phyloP scores from a whole-genome alignment of 2,888 invertebrate genomes.

The Parascotia fuliginaria region DNA sequence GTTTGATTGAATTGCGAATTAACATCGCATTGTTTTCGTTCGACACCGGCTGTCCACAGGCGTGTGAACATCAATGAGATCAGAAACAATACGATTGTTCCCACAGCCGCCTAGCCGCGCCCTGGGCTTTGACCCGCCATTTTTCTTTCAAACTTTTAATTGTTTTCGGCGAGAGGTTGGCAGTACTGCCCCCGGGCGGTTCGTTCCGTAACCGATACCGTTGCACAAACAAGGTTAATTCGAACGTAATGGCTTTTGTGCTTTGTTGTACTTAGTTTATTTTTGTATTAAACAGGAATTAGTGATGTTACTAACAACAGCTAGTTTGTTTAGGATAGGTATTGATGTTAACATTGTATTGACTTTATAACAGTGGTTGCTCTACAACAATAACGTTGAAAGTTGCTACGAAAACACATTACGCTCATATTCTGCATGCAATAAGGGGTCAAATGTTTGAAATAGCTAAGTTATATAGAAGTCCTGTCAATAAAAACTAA shows the following conservation, averaged over 20 bases:
- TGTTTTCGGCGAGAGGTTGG: constrained; percentile 77
- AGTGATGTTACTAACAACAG: constrained; percentile 32
- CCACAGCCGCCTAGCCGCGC: constrained; percentile 75
- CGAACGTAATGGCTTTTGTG: constrained; percentile 48
- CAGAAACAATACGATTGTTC: constrained; percentile 71
- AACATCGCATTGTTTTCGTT: constrained; percentile 45
- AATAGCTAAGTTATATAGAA: too few relatives aligned
- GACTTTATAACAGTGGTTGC: neutral
- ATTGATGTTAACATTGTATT: constrained; percentile 12
- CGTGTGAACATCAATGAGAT: constrained; percentile 56
- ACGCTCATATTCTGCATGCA: too few relatives aligned
- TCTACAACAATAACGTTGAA: neutral
- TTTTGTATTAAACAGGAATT: constrained; percentile 43
- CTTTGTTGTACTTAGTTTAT: constrained; percentile 48
- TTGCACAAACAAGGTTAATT: constrained; percentile 55
- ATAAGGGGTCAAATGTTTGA: too few relatives aligned
- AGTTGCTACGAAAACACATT: too few relatives aligned
- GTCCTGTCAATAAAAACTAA: too few relatives aligned
- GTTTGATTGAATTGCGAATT: constrained; percentile 44
- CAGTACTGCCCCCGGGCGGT: constrained; percentile 70
- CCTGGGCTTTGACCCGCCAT: constrained; percentile 56
- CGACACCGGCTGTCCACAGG: constrained; percentile 46
- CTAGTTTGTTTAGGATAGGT: constrained; percentile 30
- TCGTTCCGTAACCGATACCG: constrained; percentile 54
- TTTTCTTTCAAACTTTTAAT: constrained; percentile 71